These are phyloP conservation scores for Eptatretus atami DNA, from an alignment of 2,797 vertebrate species.

Conservation along the genomic window DNA sequence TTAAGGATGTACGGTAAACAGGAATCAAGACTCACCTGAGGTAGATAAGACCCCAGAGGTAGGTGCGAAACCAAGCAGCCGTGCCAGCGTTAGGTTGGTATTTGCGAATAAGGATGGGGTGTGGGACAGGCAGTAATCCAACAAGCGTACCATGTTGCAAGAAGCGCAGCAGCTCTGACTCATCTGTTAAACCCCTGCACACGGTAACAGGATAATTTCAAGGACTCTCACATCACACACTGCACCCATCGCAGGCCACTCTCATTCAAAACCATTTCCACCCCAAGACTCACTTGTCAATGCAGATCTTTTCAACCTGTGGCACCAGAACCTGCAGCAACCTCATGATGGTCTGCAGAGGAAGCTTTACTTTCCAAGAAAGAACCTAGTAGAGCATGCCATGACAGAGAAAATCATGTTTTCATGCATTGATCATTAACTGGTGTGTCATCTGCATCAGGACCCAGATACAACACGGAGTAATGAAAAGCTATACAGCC, in stretches of 20 bases:
- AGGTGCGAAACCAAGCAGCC: conserved; percentile 94
- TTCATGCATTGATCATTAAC: too few relatives aligned
- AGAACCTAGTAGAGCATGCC: conserved; percentile 22
- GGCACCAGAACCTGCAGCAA: conserved; percentile 80
- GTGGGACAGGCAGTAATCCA: conserved; percentile 72
- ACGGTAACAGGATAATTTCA: not conserved
- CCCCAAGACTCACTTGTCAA: conserved; percentile 45
- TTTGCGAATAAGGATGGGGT: conserved; percentile 92
- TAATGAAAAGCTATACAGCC: too few relatives aligned
- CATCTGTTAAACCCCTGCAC: conserved; percentile 62
- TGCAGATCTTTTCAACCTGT: conserved; percentile 98
- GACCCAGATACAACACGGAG: too few relatives aligned
- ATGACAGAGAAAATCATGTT: not conserved
- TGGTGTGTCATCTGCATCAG: too few relatives aligned
- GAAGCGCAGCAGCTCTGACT: conserved; percentile 85
- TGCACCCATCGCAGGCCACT: not conserved
- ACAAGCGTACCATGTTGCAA: conserved; percentile 85
- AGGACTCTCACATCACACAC: too few relatives aligned
- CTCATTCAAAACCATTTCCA: not conserved
- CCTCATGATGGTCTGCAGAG: conserved; percentile 86
- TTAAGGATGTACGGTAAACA: too few relatives aligned
- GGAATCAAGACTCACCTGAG: conserved; percentile 30
- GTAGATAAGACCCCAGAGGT: conserved; percentile 98
- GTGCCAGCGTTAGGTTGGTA: conserved; percentile 93
- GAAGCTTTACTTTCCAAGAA: conserved; percentile 83